Evolutionary conservation across 2,113 vertebrate species (phyloP).

Genomic region (Dromas ardeola): DNA sequence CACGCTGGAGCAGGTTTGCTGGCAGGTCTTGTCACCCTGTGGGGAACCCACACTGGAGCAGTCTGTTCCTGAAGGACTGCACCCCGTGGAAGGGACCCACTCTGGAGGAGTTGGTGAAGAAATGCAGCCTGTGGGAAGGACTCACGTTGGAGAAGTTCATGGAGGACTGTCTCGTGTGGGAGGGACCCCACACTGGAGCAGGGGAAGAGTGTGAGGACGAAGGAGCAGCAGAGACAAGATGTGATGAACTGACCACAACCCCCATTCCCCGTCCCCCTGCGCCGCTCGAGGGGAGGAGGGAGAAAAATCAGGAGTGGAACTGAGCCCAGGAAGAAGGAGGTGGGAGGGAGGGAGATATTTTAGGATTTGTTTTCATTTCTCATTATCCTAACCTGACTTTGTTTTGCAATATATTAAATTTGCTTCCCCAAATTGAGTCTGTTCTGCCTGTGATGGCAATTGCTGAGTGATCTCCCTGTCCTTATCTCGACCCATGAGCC

Average conservation of each 20-base stretch:
- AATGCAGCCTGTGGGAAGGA: neutral
- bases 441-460: neutral
- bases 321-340: neutral
- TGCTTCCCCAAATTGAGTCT: neutral
- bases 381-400: neutral
- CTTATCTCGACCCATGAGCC: accelerated
- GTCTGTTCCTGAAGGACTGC: neutral
- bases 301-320: accelerated
- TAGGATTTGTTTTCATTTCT: neutral
- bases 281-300: accelerated
- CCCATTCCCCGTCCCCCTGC: neutral
- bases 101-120: neutral
- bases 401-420: neutral
- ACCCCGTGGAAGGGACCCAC: accelerated
- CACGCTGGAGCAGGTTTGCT: neutral
- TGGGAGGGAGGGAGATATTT: neutral
- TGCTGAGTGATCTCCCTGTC: neutral
- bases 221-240: accelerated
- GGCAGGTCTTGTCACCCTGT: too few species aligned
- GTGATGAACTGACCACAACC: neutral
- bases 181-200: neutral
- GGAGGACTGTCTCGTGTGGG: neutral
- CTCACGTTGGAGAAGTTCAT: neutral
- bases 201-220: neutral
- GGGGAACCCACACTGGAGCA: neutral